Evolutionary conservation across 2,797 vertebrate genomes (phyloP).

Genomic region (Mus spretus): DNA sequence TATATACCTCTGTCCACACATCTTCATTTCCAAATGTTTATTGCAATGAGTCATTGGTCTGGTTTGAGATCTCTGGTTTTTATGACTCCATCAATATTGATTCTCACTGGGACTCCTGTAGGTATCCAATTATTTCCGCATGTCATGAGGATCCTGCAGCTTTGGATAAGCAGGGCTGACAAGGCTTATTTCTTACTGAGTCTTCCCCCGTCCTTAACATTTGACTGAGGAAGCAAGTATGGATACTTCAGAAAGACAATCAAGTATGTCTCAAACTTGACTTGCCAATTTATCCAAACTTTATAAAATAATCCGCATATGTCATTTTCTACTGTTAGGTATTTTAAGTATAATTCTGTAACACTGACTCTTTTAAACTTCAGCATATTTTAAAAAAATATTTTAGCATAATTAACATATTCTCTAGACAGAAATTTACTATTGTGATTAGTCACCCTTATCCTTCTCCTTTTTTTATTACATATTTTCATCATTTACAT

Average conservation of each 20-base stretch:
- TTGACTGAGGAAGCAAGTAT: slow-evolving; percentile 22
- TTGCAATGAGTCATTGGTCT: background rate
- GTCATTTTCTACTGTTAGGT: background rate
- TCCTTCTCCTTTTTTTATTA: background rate
- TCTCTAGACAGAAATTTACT: slow-evolving; percentile 27
- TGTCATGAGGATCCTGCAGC: background rate
- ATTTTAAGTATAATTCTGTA: background rate
- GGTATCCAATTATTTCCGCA: background rate
- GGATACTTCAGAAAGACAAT: slow-evolving; percentile 20
- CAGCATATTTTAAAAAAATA: slow-evolving; percentile 50
- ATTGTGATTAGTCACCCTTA: slow-evolving; percentile 27
- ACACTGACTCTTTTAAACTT: slow-evolving; percentile 38
- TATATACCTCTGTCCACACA: background rate
- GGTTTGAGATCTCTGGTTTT: background rate
- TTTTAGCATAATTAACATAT: slow-evolving; percentile 59
- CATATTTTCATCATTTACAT: too few species aligned
- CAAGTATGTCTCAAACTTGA: background rate
- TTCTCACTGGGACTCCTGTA: background rate
- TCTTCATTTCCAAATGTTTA: background rate
- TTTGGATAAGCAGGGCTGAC: background rate
- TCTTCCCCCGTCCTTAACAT: background rate
- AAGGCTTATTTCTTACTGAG: slow-evolving; percentile 41
- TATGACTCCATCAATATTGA: background rate
- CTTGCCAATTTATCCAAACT: background rate
- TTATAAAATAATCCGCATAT: background rate